These are phyloP conservation scores for Sphaerodactylus townsendi DNA, from an alignment of 2,113 vertebrate genomes.

Conservation along the genomic window DNA sequence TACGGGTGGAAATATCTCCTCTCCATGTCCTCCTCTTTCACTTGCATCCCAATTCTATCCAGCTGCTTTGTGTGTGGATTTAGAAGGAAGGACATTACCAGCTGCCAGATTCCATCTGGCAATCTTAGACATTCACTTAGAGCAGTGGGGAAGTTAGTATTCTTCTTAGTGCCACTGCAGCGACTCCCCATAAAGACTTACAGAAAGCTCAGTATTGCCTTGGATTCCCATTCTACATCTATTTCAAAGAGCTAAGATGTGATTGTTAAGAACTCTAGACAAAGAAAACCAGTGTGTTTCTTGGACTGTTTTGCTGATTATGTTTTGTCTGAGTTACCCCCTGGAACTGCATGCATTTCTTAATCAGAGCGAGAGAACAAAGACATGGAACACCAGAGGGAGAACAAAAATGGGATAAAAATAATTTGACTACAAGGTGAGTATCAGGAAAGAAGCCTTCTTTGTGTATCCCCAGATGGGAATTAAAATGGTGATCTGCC, in stretches of 20 bases:
- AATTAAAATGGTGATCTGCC: constrained; percentile 8
- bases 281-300: not conserved
- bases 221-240: constrained; percentile 30
- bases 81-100: not conserved
- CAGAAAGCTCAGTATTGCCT: constrained; percentile 18
- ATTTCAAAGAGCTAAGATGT: constrained; percentile 10
- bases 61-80: not conserved
- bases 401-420: not conserved
- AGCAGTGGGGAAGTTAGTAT: not conserved
- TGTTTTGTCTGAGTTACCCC: constrained; percentile 25
- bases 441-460: not conserved
- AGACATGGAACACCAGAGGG: not conserved
- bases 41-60: not conserved
- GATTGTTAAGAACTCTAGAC: not conserved
- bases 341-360: constrained; percentile 12
- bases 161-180: constrained; percentile 5
- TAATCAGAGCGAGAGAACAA: not conserved
- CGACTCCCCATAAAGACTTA: constrained; percentile 27
- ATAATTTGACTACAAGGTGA: not conserved
- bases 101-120: constrained; percentile 17
- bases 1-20: too few species aligned
- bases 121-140: constrained; percentile 18
- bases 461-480: not conserved
- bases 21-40: not conserved
- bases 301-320: constrained; percentile 14